Evolutionary conservation across 2,113 vertebrate genomes (phyloP), one percentile per base, ranked within the genome.

Genomic region (Rhea pennata): DNA sequence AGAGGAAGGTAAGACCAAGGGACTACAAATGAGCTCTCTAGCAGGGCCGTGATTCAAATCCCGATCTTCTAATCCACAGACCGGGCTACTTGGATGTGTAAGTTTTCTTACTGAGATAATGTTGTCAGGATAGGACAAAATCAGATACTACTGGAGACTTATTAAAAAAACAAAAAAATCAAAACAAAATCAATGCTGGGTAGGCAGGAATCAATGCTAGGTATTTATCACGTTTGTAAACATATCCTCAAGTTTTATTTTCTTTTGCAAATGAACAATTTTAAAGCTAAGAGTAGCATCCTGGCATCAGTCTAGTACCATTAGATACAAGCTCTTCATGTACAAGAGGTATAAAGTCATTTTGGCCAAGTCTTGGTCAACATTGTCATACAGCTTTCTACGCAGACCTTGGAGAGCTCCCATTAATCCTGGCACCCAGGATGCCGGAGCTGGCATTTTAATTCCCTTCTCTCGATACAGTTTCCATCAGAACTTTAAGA

Each of bases 401-500:
- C 10, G 33, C 12, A 93, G 36, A 56, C 26, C 40, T 75, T 33
- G 56, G 42, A 84, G 73, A 85, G 42, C 23, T 82, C 53, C 82
- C 82, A 29, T 5, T 20, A 36, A 76, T 51, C 61, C 4, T 5
- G 8, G 36, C 5, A 6, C 11, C 23, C 29, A 3, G 7, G 7
- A 0, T 29, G 27, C 3, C 2, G 2, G 9, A 75, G 26, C 15
- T 21, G 44, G 23, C 1, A 1, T 21, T 87, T 65, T 24, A 31
- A 36, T 72, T n/a, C 21, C 65, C 56, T 40, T 73, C 16, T 78
- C 23, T 17, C 65, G 54, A 16, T 46, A 4, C 39, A 62, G n/a
- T 26, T 26, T 64, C 16, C 12, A 62, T 15, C 44, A 80, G 23
- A 83, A 44, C 40, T 51, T 62, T 54, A 17, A 53, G 22, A 69